Percentiles rank a stretch among this genome's conserved stretches.
Conservation (phyloP, 2,888 invertebrate species). For the Mythimna impura region DNA sequence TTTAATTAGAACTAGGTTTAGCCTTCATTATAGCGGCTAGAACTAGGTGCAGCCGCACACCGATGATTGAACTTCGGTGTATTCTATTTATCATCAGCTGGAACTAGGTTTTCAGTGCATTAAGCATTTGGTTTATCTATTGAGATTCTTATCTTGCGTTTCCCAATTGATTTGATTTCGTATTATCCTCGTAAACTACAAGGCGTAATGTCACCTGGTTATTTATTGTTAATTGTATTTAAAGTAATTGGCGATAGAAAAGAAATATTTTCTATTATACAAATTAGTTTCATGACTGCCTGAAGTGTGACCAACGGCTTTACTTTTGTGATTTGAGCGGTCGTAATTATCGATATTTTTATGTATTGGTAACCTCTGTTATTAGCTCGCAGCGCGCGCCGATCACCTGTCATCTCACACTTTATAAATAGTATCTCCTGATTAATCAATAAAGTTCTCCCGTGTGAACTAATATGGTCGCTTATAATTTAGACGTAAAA, state of each 20-base stretch:
- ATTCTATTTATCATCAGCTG: no score
- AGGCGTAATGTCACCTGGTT: neutral
- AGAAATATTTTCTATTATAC: no score
- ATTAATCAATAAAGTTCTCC: neutral
- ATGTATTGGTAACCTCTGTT: constrained; percentile 11
- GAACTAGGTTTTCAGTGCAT: no score
- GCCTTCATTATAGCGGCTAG: no score
- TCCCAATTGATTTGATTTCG: no score
- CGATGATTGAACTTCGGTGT: no score
- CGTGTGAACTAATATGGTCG: neutral
- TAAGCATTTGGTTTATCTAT: no score
- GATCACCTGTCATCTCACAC: neutral
- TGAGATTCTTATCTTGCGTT: no score
- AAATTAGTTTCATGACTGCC: neutral
- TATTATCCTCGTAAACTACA: no score
- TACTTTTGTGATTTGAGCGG: neutral
- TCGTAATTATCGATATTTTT: constrained; percentile 13
- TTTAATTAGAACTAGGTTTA: no score
- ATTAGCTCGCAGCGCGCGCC: constrained; percentile 16
- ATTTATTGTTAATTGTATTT: neutral
- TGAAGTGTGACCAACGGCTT: neutral
- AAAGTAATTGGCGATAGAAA: neutral
- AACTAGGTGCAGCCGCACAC: no score
- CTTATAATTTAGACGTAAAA: neutral
- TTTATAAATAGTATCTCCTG: neutral